Evolutionary conservation across 2,113 vertebrate genomes (phyloP), one percentile per base, ranked within the genome.

Genomic region (Engystomops pustulosus): DNA sequence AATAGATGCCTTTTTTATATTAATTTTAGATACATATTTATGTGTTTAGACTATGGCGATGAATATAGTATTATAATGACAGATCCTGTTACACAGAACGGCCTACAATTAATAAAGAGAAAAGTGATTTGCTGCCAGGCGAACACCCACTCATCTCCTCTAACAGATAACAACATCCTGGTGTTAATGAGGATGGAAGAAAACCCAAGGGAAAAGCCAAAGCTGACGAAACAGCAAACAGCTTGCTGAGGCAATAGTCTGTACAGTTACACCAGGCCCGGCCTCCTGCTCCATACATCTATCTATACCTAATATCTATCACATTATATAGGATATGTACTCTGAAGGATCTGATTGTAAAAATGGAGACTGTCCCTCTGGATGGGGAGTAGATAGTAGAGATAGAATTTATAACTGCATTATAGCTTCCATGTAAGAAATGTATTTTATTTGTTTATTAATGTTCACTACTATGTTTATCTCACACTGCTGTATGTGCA

Each of bases 171-270:
- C 36, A 58, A 79, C 23, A 38, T 41, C 45, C 34, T 20, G 23
- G 60, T 36, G 23, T 23, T 85, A 85, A 85, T 85, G 75, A 85
- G 70, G 55, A 76, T 55, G 47, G 34, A 85, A 68, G 44, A 14
- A 12, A 32, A 69, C 62, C 75, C 83, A 58, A 27, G 36, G 75
- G 62, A 30, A 27, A 53, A 38, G 49, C 30, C 36, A 30, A 44
- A 67, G 47, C 75, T 85, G 74, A 85, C 68, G 83, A 78, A 85
- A 85, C 47, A 20, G 20, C 49, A 49, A 51, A 45, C 58, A 77
- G 72, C 74, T 77, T 44, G 47, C 83, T 85, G 83, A 84, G 82
- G 82, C 74, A 84, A 85, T 70, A 85, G 32, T 6, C 20, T 14
- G 23, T 20, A 36, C 30, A 70, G 62, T 85, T 79, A 85, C 83